Percentiles rank a stretch among this genome's conserved stretches.
phyloP scores from a whole-genome alignment of 2,888 invertebrate genomes.

The Eristalis pertinax region DNA sequence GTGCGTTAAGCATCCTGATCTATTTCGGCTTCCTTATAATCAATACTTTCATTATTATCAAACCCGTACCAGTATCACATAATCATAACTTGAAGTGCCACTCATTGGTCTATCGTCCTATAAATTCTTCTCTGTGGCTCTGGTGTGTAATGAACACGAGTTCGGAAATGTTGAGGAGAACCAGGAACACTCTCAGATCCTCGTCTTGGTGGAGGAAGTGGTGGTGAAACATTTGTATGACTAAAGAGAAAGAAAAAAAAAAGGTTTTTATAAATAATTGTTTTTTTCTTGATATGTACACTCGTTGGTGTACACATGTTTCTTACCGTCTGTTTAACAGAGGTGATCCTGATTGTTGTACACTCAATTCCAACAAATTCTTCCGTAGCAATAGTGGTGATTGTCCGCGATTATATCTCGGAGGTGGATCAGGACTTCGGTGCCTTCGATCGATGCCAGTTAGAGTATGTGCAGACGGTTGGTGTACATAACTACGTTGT shows the following conservation, averaged over 20 bases:
- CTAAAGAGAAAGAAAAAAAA: slow-evolving; percentile 73
- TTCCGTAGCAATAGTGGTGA: slow-evolving; percentile 84
- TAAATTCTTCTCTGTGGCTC: slow-evolving; percentile 84
- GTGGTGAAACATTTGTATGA: slow-evolving; percentile 82
- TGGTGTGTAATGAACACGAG: slow-evolving; percentile 84
- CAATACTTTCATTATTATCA: slow-evolving; percentile 74
- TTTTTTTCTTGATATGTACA: not conserved
- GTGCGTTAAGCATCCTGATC: slow-evolving; percentile 55
- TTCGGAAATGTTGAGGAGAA: slow-evolving; percentile 86
- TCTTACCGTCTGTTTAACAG: slow-evolving; percentile 83
- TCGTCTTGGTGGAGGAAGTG: slow-evolving; percentile 82
- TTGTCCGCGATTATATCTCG: slow-evolving; percentile 82
- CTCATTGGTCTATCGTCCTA: slow-evolving; percentile 82
- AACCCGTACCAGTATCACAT: slow-evolving; percentile 82
- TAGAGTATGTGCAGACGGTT: slow-evolving; percentile 76
- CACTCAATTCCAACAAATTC: slow-evolving; percentile 83
- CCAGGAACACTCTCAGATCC: slow-evolving; percentile 88
- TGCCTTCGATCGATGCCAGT: slow-evolving; percentile 81
- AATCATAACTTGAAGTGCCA: slow-evolving; percentile 81
- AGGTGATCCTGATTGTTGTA: slow-evolving; percentile 82
- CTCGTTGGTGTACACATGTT: not conserved
- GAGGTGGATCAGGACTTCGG: slow-evolving; percentile 85
- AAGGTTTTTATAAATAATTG: not conserved
- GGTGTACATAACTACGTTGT: slow-evolving; percentile 55
- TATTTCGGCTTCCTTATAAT: slow-evolving; percentile 37